Conservation (phyloP, 2,113 vertebrate species). For the Podarcis muralis region DNA sequence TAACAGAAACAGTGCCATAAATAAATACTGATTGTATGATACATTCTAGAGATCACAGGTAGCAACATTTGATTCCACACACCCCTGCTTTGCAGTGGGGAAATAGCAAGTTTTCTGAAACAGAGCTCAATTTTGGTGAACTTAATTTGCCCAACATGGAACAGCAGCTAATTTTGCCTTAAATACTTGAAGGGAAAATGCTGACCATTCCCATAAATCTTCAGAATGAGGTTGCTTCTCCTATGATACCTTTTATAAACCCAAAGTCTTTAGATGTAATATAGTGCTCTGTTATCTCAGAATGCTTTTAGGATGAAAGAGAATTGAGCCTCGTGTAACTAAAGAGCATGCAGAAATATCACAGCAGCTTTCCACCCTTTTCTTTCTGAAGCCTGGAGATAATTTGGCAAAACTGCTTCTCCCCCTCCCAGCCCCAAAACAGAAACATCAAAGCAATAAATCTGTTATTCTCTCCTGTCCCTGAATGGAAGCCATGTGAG, state of each 20-base stretch:
- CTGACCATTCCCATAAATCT: neutral
- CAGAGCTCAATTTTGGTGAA: neutral
- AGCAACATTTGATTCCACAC: neutral
- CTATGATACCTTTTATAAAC: neutral
- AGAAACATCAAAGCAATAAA: slow-evolving; percentile 2
- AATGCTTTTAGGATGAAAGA: slow-evolving; percentile 5
- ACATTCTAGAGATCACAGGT: neutral
- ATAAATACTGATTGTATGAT: neutral
- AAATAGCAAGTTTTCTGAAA: neutral
- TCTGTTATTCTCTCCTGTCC: neutral
- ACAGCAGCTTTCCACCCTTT: neutral
- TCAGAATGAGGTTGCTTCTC: neutral
- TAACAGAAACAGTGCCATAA: neutral
- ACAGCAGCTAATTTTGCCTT: neutral
- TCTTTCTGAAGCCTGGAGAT: neutral
- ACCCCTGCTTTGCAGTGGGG: neutral
- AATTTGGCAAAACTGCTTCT: neutral
- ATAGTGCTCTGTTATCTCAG: neutral
- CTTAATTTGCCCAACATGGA: neutral
- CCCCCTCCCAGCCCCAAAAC: neutral
- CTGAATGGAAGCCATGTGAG: neutral
- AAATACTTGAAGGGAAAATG: neutral
- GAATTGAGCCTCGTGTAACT: neutral
- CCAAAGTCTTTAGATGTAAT: slow-evolving; percentile 15
- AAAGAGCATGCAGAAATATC: neutral